Conservation (phyloP, 2,797 vertebrate genomes). For the Pelochelys cantorii region DNA sequence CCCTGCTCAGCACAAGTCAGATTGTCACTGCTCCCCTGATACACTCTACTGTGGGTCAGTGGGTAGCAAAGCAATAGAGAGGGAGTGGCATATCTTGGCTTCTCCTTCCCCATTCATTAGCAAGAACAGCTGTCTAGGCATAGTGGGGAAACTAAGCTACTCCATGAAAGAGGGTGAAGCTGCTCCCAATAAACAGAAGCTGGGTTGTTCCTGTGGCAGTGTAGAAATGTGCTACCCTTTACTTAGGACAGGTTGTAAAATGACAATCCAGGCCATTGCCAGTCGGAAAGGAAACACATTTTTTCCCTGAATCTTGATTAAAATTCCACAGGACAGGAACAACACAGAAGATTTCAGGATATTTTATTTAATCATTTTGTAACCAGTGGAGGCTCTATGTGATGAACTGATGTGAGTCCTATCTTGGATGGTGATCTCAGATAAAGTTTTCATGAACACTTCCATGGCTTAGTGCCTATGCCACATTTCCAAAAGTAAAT, state of each 20-base stretch:
- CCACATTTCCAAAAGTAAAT: background rate
- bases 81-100: background rate
- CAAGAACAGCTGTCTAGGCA: background rate
- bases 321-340: background rate
- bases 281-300: fast-evolving
- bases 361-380: background rate
- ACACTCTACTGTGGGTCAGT: background rate
- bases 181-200: background rate
- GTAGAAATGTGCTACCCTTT: background rate
- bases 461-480: background rate
- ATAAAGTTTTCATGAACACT: background rate
- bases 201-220: fast-evolving
- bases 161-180: background rate
- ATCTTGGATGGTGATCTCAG: background rate
- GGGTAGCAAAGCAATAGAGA: background rate
- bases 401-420: background rate
- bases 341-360: background rate
- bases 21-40: background rate
- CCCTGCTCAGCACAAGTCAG: background rate
- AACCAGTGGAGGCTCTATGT: background rate
- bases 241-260: background rate
- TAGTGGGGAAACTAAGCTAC: background rate
- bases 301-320: background rate
- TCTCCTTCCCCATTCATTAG: fast-evolving
- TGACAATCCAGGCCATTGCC: background rate